phyloP scores from a whole-genome alignment of 1,140 invertebrate genomes.

The Drosophila elegans region DNA sequence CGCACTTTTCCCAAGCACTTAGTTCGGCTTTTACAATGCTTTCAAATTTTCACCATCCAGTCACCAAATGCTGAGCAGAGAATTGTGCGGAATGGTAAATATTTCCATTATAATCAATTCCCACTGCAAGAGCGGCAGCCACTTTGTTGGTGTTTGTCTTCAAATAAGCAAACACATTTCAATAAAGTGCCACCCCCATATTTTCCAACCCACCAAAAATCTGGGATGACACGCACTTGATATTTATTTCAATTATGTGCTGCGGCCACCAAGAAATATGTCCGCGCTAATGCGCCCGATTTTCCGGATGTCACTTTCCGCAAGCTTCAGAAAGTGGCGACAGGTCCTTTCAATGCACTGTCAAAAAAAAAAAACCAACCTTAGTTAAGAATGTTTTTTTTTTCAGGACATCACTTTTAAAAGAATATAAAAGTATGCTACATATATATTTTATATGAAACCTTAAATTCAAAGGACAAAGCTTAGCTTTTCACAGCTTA shows the following conservation, averaged over 20 bases:
- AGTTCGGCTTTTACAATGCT: conserved; percentile 27
- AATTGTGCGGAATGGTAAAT: conserved; percentile 38
- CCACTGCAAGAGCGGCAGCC: conserved; percentile 1
- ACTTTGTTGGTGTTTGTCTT: conserved; percentile 22
- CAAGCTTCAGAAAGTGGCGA: conserved; percentile 33
- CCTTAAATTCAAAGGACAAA: no score
- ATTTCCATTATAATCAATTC: conserved; percentile 58
- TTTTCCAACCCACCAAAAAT: neutral
- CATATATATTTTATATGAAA: no score
- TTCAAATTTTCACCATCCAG: neutral
- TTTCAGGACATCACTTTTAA: neutral
- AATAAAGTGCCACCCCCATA: conserved; percentile 39
- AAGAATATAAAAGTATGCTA: no score
- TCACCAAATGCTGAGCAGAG: conserved; percentile 2
- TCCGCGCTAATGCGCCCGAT: conserved; percentile 31
- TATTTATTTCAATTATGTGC: conserved; percentile 69
- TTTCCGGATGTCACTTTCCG: conserved; percentile 34
- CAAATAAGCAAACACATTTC: conserved; percentile 55
- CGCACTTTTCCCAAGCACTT: conserved; percentile 19
- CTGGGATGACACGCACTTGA: conserved; percentile 3
- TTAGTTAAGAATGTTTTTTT: neutral
- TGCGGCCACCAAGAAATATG: conserved; percentile 42
- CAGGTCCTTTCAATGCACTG: conserved; percentile 36
- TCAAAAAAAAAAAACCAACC: neutral
- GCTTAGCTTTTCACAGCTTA: no score